Conservation (phyloP, 2,888 invertebrate species). For the Tholera decimalis region DNA sequence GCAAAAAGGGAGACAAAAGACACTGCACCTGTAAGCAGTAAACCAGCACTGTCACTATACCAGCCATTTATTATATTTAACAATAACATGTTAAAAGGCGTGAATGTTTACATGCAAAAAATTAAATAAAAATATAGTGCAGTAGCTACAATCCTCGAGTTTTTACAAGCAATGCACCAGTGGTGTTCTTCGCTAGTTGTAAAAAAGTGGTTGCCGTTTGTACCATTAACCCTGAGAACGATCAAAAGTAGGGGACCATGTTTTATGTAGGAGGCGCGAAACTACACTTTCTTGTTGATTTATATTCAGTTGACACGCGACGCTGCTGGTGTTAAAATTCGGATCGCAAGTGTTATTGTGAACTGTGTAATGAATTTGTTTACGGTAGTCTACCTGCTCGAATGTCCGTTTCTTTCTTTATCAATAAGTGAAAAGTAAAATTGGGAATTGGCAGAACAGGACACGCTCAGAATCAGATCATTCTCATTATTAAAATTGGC, state of each 20-base stretch:
- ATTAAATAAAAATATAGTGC: constrained; percentile 14
- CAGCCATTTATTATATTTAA: constrained; percentile 25
- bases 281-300: constrained; percentile 48
- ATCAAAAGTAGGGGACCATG: constrained; percentile 51
- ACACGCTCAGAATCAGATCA: neutral
- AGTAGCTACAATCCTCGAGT: constrained; percentile 18
- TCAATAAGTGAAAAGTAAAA: neutral
- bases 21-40: constrained; percentile 36
- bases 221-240: constrained; percentile 69
- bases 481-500: constrained; percentile 30
- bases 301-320: constrained; percentile 64
- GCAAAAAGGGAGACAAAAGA: constrained; percentile 15
- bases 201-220: constrained; percentile 47
- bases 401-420: neutral
- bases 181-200: constrained; percentile 7
- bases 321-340: constrained; percentile 58
- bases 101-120: constrained; percentile 33
- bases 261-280: constrained; percentile 48
- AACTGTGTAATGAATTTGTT: constrained; percentile 37
- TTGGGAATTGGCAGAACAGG: neutral
- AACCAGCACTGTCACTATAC: constrained; percentile 26
- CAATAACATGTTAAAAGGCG: constrained; percentile 38
- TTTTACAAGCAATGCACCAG: constrained; percentile 36
- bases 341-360: constrained; percentile 29
- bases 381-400: constrained; percentile 9